Base-by-base conservation (phyloP, 2,797 vertebrate genomes). In the Sorex maritimensis region DNA sequence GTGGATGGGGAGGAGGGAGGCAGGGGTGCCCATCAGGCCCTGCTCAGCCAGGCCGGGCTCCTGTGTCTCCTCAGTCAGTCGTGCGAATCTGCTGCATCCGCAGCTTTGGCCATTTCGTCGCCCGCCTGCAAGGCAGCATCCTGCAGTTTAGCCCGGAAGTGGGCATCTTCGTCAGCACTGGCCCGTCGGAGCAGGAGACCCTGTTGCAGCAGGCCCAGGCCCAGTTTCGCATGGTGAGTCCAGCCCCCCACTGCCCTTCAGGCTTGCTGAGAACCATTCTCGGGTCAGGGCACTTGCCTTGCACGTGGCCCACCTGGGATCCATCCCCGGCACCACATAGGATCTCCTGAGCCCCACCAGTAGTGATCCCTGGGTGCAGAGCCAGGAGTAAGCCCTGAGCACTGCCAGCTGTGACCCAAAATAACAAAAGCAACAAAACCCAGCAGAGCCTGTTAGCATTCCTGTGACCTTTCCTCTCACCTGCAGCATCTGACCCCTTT, bases 181-280 rank as follows among this genome's bases (percentile, higher is more conserved):
- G 98, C 72, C 99, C 99, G 96, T 98, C 99, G 0, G 99, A 99
- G 86, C 99, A 99, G 90, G 99, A 99, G 85, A 98, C 98, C 97
- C 97, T 99, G 93, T 96, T 99, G 92, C 99, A 99, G 96, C 99
- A 99, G 97, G 99, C 99, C 44, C 99, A 99, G 97, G 99, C 99
- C n/a, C 99, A 99, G 98, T 99, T 99, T 97, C 98, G 98, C 94
- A 99, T 99, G 99, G 99, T 99, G 98, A 99, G 99, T 95, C 79
- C 15, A 38, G 28, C 74, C 26, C 65, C 13, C 34, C 30, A 5
- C 17, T 10, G 5, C 52, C 38, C 44, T 0, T 1, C 1, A 6
- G 61, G 26, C 74, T 81, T 26, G 0, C 74, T 28, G 55, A 89
- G 81, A 82, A 55, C 52, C 52, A 17, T 55, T 55, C 17, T 55